Conservation (phyloP, 2,888 invertebrate species). For the Alloplasta piceator region DNA sequence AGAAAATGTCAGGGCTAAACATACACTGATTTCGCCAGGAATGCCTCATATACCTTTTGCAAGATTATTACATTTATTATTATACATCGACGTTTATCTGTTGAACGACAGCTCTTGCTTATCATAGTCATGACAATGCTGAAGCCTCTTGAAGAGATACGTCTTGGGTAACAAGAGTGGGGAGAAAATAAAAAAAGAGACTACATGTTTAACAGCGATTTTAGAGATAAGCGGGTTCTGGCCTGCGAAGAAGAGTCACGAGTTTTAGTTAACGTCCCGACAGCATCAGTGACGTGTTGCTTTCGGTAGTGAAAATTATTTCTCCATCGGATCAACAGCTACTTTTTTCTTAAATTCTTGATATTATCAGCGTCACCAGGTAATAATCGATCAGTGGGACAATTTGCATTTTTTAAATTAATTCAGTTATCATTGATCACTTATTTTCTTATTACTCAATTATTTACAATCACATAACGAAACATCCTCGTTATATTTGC, state of each 20-base stretch:
- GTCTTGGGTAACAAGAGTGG: slow-evolving; percentile 31
- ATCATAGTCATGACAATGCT: slow-evolving; percentile 45
- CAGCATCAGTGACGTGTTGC: slow-evolving; percentile 20
- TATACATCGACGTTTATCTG: slow-evolving; percentile 43
- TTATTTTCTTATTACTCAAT: background rate
- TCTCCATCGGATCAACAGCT: background rate
- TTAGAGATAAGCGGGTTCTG: slow-evolving; percentile 52
- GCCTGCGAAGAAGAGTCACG: slow-evolving; percentile 32
- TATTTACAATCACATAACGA: background rate
- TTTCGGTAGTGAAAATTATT: slow-evolving; percentile 25
- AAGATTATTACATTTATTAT: slow-evolving; percentile 41
- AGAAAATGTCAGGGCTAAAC: no score
- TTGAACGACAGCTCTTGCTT: slow-evolving; percentile 41
- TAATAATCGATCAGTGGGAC: background rate
- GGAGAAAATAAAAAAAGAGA: slow-evolving; percentile 30
- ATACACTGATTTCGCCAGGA: background rate
- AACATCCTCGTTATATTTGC: background rate
- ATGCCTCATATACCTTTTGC: background rate
- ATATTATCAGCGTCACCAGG: background rate
- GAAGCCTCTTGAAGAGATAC: slow-evolving; percentile 12
- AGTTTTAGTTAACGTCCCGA: slow-evolving; percentile 39
- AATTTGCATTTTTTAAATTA: background rate
- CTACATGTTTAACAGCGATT: slow-evolving; percentile 45
- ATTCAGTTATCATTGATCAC: background rate
- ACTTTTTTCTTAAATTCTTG: slow-evolving; percentile 7